phyloP scores from a whole-genome alignment of 35 echinoderm and acorn worm genomes.

The Hemicentrotus pulcherrimus region DNA sequence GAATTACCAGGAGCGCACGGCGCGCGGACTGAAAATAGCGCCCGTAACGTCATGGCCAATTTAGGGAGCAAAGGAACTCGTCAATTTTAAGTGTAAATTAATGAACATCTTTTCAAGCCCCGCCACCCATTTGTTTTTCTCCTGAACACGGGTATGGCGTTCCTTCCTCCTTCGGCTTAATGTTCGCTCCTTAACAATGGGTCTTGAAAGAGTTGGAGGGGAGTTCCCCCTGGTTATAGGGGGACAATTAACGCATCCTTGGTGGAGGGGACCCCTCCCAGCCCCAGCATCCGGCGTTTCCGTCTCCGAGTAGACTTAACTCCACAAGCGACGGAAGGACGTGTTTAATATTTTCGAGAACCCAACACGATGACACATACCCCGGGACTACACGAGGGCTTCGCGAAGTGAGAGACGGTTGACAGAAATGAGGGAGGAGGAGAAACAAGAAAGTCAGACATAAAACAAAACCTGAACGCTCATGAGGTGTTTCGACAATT shows the following conservation, averaged over 20 bases:
- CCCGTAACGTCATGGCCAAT: conserved; percentile 46
- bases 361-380: conserved; percentile 49
- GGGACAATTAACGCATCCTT: conserved; percentile 43
- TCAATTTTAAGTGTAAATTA: conserved; percentile 50
- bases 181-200: conserved; percentile 19
- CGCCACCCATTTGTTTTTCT: conserved; percentile 41
- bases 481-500: conserved; percentile 22
- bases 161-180: conserved; percentile 16
- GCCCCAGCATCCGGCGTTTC: conserved; percentile 10
- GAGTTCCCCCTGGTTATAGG: conserved; percentile 34
- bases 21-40: conserved; percentile 42
- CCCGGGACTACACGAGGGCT: conserved; percentile 37
- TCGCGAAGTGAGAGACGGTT: neutral
- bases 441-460: neutral
- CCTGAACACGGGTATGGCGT: conserved; percentile 21
- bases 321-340: conserved; percentile 25
- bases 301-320: conserved; percentile 25
- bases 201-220: conserved; percentile 44
- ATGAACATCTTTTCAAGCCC: conserved; percentile 46
- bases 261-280: conserved; percentile 36
- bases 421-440: conserved; percentile 11
- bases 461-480: neutral
- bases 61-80: conserved; percentile 30
- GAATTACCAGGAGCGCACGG: conserved; percentile 50
- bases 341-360: conserved; percentile 43